Conservation (phyloP, 2,113 vertebrate genomes). For the Thunnus maccoyii region DNA sequence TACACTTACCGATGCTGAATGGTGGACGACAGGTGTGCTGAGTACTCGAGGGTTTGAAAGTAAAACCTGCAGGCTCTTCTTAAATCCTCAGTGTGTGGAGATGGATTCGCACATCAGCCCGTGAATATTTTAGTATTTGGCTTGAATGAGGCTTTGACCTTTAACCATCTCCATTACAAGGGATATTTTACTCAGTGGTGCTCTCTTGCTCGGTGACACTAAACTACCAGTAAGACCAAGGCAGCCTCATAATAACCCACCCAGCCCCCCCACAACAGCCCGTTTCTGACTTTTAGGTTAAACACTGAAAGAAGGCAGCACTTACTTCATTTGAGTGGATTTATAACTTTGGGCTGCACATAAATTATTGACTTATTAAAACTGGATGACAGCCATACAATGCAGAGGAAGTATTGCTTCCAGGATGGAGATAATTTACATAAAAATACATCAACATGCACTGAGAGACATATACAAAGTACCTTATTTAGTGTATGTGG, state of each 20-base stretch:
- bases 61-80: constrained; percentile 38
- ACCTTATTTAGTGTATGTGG: not conserved
- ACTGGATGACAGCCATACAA: not conserved
- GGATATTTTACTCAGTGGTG: constrained; percentile 53
- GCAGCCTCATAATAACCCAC: too few species aligned
- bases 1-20: constrained; percentile 59
- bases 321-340: constrained; percentile 12
- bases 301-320: constrained; percentile 4
- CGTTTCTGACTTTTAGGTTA: constrained; percentile 7
- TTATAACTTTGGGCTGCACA: not conserved
- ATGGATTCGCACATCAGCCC: constrained; percentile 43
- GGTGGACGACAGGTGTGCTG: constrained; percentile 38
- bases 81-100: constrained; percentile 15
- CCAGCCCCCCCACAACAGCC: not conserved
- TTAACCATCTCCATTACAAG: constrained; percentile 52
- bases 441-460: constrained; percentile 23
- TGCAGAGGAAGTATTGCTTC: constrained; percentile 5
- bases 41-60: constrained; percentile 46
- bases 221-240: constrained; percentile 32
- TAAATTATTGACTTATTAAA: constrained; percentile 13
- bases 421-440: not conserved
- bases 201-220: constrained; percentile 18
- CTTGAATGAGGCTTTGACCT: constrained; percentile 24
- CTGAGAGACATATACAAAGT: constrained; percentile 9
- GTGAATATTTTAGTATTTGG: constrained; percentile 68